A percentile compares a stretch with the other conserved stretches of the same genome.
phyloP scores from a whole-genome alignment of 2,113 vertebrate genomes.

The Sterrhoptilus dennistouni region DNA sequence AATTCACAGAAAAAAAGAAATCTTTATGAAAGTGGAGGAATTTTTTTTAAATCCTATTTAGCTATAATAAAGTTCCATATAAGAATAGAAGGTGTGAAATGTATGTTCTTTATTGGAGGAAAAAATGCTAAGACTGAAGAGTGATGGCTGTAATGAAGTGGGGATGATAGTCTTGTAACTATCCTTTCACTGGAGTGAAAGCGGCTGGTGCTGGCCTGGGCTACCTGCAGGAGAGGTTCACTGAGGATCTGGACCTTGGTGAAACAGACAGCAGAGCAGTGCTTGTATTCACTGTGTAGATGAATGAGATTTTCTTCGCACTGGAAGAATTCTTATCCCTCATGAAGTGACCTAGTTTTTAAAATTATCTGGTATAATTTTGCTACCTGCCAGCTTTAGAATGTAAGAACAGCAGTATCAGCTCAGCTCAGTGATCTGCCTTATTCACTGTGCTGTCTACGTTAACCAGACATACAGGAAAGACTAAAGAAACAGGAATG shows the following conservation, averaged over 20 bases:
- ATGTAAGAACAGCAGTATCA: not conserved
- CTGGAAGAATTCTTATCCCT: not conserved
- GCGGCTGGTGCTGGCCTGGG: not conserved
- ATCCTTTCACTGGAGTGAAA: not conserved
- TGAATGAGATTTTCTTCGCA: not conserved
- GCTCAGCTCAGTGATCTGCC: not conserved
- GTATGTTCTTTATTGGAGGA: not conserved
- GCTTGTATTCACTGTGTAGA: not conserved
- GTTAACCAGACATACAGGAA: not conserved
- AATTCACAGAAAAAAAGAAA: not conserved
- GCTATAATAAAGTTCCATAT: not conserved
- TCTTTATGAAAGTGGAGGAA: not conserved
- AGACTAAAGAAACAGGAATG: not conserved
- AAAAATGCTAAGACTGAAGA: not conserved
- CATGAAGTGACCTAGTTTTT: conserved; percentile 23
- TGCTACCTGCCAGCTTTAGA: not conserved
- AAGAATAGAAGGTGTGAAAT: not conserved
- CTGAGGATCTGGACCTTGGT: not conserved
- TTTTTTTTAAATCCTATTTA: not conserved
- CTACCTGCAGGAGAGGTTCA: not conserved
- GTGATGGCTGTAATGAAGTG: not conserved
- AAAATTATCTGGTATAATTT: not conserved
- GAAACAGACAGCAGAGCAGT: not conserved
- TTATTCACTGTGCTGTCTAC: not conserved
- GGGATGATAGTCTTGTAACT: not conserved